Evolutionary conservation across 2,888 invertebrate species (phyloP).

Genomic region (Agrilus mali): DNA sequence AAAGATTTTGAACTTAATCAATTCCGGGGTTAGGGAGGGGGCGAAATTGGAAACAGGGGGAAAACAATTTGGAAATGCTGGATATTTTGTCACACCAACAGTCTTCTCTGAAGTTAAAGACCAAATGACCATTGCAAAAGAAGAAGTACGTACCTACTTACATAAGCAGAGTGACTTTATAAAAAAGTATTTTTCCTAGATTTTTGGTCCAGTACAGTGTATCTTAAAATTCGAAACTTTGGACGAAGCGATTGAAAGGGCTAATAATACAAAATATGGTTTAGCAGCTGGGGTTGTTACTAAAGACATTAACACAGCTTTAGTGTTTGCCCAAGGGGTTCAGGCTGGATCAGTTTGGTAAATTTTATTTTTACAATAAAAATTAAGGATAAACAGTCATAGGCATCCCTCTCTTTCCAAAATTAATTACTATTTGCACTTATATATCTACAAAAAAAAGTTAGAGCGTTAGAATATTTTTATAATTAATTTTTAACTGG

Average conservation of each 20-base stretch:
- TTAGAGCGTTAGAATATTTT: no score
- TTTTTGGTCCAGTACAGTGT: conserved; percentile 82
- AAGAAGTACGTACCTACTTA: conserved; percentile 49
- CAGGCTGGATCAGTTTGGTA: conserved; percentile 76
- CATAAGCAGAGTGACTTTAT: neutral
- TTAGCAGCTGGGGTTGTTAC: conserved; percentile 76
- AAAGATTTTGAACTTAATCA: conserved; percentile 63
- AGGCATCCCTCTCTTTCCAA: no score
- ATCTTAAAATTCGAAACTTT: conserved; percentile 70
- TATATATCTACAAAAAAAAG: neutral
- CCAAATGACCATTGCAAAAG: conserved; percentile 61
- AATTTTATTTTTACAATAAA: conserved; percentile 15
- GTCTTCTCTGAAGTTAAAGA: conserved; percentile 69
- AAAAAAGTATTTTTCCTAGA: conserved; percentile 38
- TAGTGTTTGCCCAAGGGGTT: conserved; percentile 59
- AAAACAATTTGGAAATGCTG: conserved; percentile 49
- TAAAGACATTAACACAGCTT: conserved; percentile 62
- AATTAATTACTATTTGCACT: neutral
- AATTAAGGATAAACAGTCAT: neutral
- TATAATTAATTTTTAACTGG: neutral
- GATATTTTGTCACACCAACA: conserved; percentile 67
- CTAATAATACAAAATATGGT: conserved; percentile 70
- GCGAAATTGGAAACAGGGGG: conserved; percentile 71
- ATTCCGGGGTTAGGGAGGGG: conserved; percentile 65
- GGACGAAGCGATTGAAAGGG: conserved; percentile 69